Base-by-base conservation (phyloP, 2,888 invertebrate species). In the Koerneria pararmatus region DNA sequence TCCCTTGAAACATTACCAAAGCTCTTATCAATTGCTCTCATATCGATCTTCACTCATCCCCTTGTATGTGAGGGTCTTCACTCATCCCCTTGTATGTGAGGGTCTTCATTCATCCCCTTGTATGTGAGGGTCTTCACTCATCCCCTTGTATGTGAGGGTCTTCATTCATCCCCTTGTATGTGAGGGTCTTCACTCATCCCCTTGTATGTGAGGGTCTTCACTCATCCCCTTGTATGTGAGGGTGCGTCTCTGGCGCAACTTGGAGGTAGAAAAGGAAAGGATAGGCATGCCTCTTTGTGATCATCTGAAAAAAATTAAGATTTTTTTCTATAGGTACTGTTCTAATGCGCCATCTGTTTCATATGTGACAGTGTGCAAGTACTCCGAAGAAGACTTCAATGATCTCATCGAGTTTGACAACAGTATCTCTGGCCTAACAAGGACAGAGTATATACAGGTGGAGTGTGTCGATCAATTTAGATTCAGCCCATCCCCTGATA, bases 401-500 rank as follows among this genome's bases (percentile, higher is more conserved):
- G 72, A 70, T 11, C 58, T 78, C 27, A 51, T 74, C 31, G 78
- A 79, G 22, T 80, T 75, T 66, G 80, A 80, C 63, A 60, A 71
- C 11, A 72, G 74, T 3, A 74, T 82, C 11, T 76, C 75, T 61
- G 74, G 76, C n/a, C 70, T 73, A 48, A 71, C 71, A 32, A 71
- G 77, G 29, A 59, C 65, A 34, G 71, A 68, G 11, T 78, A 57
- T 41, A 35, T 66, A 37, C 51, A 63, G 54, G 63, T 54, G 41
- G n/a, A 1, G 3, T 5, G 37, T n/a, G 22, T 53, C 6, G 8
- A 24, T n/a, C 22, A 15, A n/a, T 6, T 51, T 8, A n/a, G 8
- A 15, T 41, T 11, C 46, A 41, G 46, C n/a, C 46, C n/a, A n/a
- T 41, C 46, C n/a, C 46, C 11, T n/a, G n/a, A 51, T 8, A 51